Evolutionary conservation across 2,888 invertebrate genomes (phyloP), one percentile per base, ranked within the genome.

Genomic region (Quadroppia sp.): DNA sequence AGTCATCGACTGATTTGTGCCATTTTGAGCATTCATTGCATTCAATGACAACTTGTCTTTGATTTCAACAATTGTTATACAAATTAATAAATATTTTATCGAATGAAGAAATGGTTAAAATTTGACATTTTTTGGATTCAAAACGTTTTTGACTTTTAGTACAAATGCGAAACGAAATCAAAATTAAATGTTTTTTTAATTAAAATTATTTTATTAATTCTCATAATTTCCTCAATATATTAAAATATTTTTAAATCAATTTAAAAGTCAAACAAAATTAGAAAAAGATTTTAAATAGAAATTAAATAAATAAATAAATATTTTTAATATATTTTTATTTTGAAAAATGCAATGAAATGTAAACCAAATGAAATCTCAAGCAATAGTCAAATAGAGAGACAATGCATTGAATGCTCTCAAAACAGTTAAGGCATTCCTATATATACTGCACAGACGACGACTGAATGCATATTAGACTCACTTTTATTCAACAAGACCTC

Each of bases 11-110:
- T 28, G 20, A 30, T 32, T 61, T 32, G 23, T 40, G n/a, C 67
- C 67, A 67, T 67, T 67, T 67, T 67, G 67, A 67, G 40, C 40
- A 23, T 15, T 67, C 67, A 67, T 67, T 61, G 11, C 56, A 48
- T 48, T 20, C 53, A 53, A 20, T 53, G 20, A 48, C 17, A 15
- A 9, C 23, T 53, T 53, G 13, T 11, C 2, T 3, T 7, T 53
- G 3, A 53, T 7, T 25, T 53, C 15, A 61, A 32, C n/a, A n/a
- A 17, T n/a, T 15, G 6, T 61, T 61, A 17, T 32, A 32, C 28
- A n/a, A 61, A 61, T 13, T 32, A 30, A 61, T 25, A 6, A 13
- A 7, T 4, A 25, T 32, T 32, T 61, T 6, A 61, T 30, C 30
- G n/a, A 25, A 61, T 25, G 11, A 53, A 53, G 1, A 53, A 53